Percentiles rank a stretch among this genome's conserved stretches.
phyloP scores from a whole-genome alignment of 35 echinoderm and acorn worm genomes.

The Strongylocentrotus purpuratus region DNA sequence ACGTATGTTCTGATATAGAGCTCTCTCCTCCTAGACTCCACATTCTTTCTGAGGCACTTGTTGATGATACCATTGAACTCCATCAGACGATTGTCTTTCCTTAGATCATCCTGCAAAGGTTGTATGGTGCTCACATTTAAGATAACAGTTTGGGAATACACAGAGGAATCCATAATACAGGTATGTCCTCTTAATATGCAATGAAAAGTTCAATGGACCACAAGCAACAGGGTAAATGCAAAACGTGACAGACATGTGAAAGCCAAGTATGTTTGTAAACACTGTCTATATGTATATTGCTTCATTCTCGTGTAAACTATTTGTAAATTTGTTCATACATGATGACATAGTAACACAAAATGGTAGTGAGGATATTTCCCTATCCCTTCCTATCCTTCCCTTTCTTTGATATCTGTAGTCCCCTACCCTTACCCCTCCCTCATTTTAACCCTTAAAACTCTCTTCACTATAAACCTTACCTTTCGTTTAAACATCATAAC shows the following conservation, averaged over 20 bases:
- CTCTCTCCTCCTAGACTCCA: constrained; percentile 86
- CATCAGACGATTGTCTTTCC: constrained; percentile 96
- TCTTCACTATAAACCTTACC: constrained; percentile 21
- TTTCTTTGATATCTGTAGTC: constrained; percentile 41
- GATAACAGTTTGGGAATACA: neutral
- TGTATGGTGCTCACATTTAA: neutral
- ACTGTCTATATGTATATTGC: too few relatives aligned
- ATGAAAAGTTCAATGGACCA: too few relatives aligned
- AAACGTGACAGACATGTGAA: too few relatives aligned
- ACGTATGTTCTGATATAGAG: constrained; percentile 99
- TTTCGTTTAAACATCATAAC: constrained; percentile 95
- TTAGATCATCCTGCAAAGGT: constrained; percentile 78
- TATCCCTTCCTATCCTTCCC: too few relatives aligned
- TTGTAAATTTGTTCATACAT: constrained; percentile 82
- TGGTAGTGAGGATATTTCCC: too few relatives aligned
- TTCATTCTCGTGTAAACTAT: neutral
- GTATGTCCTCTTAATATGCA: too few relatives aligned
- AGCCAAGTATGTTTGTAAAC: too few relatives aligned
- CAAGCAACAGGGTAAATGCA: too few relatives aligned
- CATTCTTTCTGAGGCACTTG: constrained; percentile 96
- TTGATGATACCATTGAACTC: constrained; percentile 99
- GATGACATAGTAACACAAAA: constrained; percentile 78
- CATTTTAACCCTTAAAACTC: too few relatives aligned
- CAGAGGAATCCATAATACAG: neutral
- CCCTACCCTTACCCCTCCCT: too few relatives aligned